These are phyloP conservation scores for Mizuhopecten yessoensis DNA, from an alignment of 1,140 invertebrate genomes.

Conservation along the genomic window DNA sequence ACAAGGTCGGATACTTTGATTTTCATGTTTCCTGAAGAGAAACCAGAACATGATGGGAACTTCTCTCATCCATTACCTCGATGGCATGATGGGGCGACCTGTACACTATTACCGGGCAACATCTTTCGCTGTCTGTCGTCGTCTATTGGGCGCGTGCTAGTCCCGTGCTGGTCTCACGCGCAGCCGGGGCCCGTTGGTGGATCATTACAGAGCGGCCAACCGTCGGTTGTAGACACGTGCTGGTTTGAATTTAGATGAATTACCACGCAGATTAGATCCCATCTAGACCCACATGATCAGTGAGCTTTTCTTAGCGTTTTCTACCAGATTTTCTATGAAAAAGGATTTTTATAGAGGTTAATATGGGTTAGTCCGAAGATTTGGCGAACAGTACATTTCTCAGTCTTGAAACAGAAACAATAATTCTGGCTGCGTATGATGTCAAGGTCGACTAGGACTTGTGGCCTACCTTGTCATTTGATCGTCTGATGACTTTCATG, in stretches of 20 bases:
- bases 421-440: not conserved
- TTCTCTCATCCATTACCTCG: not conserved
- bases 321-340: not conserved
- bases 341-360: not conserved
- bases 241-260: constrained; percentile 25
- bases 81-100: not conserved
- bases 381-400: not conserved
- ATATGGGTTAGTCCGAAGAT: not conserved
- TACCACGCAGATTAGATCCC: not conserved
- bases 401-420: not conserved
- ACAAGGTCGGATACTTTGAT: not conserved
- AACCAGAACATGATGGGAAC: not conserved
- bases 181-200: not conserved
- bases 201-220: not conserved
- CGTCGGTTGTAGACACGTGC: not conserved
- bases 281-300: no score
- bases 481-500: no score
- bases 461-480: no score
- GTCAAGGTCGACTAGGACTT: not conserved
- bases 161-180: not conserved
- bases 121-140: not conserved
- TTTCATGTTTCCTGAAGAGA: not conserved
- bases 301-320: not conserved
- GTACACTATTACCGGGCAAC: not conserved
- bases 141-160: not conserved